Evolutionary conservation across 1,140 invertebrate species (phyloP).

Genomic region (Oncopodura yosiiana): DNA sequence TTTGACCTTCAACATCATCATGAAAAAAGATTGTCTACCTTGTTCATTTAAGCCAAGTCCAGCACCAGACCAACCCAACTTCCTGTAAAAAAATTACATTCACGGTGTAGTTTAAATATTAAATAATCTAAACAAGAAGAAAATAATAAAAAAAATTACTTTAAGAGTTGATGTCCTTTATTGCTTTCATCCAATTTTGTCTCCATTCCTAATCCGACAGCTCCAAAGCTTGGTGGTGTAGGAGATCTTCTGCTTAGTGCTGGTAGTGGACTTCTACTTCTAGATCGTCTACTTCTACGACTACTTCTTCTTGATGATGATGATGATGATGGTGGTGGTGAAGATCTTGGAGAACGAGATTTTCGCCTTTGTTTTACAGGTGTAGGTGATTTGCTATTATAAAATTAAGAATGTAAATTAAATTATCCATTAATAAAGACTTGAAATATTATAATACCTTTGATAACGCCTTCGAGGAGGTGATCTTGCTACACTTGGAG

Average conservation of each 20-base stretch:
- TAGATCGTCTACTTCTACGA: slow-evolving; percentile 36
- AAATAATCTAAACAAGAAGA: background rate
- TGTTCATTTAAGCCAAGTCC: slow-evolving; percentile 86
- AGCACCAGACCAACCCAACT: slow-evolving; percentile 87
- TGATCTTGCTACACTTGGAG: slow-evolving; percentile 18
- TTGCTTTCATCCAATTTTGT: slow-evolving; percentile 66
- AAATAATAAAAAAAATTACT: too few species aligned
- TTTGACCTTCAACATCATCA: background rate
- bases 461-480: slow-evolving; percentile 59
- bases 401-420: background rate
- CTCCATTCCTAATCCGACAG: slow-evolving; percentile 44
- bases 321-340: slow-evolving; percentile 2
- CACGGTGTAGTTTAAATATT: background rate
- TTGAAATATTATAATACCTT: slow-evolving; percentile 42
- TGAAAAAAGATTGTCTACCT: slow-evolving; percentile 39
- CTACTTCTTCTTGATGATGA: slow-evolving; percentile 20
- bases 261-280: slow-evolving; percentile 36
- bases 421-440: background rate
- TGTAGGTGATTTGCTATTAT: slow-evolving; percentile 33
- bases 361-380: slow-evolving; percentile 40
- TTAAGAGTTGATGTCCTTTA: slow-evolving; percentile 89
- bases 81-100: slow-evolving; percentile 46
- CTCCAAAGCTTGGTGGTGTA: slow-evolving; percentile 63
- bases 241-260: slow-evolving; percentile 42
- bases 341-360: slow-evolving; percentile 33